Evolutionary conservation across 2,113 vertebrate species (phyloP).

Genomic region (Engraulis encrasicolus): DNA sequence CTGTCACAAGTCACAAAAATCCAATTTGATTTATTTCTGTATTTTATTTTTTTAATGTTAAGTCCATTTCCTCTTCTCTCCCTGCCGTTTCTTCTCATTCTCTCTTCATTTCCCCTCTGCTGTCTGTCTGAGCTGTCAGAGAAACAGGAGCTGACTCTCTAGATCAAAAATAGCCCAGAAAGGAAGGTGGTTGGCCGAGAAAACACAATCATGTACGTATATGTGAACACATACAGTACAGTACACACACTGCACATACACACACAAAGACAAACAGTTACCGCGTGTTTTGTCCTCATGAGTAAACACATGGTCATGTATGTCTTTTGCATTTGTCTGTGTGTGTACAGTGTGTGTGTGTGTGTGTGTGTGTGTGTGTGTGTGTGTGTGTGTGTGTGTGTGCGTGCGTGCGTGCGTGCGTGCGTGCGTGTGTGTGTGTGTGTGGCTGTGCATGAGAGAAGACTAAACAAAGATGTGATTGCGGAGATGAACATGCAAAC

Average conservation of each 20-base stretch:
- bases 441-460: no score
- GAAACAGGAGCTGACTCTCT: conserved; percentile 46
- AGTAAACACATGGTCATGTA: no score
- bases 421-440: conserved; percentile 25
- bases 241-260: no score
- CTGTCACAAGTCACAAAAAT: background rate
- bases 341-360: no score
- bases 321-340: no score
- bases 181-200: conserved; percentile 24
- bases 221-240: no score
- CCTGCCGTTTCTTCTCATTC: conserved; percentile 45
- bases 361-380: conserved; percentile 7
- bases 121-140: conserved; percentile 35
- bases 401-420: background rate
- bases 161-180: conserved; percentile 39
- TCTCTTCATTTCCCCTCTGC: conserved; percentile 37
- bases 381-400: conserved; percentile 13
- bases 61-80: no score
- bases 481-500: background rate
- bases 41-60: conserved; percentile 33
- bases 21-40: conserved; percentile 12
- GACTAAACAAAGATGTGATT: background rate
- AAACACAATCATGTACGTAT: no score
- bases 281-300: no score
- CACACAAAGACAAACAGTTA: no score